Evolutionary conservation across 2,888 invertebrate species (phyloP).

Genomic region (Caenorhabditis doughertyi): DNA sequence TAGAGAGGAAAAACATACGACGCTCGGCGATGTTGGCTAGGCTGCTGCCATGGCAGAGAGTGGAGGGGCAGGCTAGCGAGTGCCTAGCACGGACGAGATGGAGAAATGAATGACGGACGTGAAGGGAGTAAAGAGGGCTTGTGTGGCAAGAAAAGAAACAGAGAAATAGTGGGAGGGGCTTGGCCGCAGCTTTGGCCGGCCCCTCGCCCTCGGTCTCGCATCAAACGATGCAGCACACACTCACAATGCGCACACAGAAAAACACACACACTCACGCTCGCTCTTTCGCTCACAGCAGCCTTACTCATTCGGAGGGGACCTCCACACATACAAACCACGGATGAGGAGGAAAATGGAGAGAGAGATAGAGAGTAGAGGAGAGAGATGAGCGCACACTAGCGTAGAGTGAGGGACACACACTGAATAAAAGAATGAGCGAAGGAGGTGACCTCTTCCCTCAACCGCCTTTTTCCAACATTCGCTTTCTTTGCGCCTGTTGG

Average conservation of each 20-base stretch:
- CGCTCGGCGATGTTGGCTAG: slow-evolving; percentile 7
- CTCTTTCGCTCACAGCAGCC: slow-evolving; percentile 19
- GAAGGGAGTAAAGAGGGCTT: slow-evolving; percentile 8
- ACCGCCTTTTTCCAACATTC: slow-evolving; percentile 3
- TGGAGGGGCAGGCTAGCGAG: slow-evolving; percentile 49
- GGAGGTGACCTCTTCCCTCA: slow-evolving; percentile 1
- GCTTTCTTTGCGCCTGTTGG: slow-evolving; percentile 13
- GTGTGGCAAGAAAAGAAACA: slow-evolving; percentile 22
- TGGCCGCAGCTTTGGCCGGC: slow-evolving; percentile 55
- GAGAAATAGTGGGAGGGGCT: slow-evolving; percentile 54
- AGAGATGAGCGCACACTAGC: neutral
- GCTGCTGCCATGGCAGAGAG: slow-evolving; percentile 51
- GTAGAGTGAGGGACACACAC: neutral
- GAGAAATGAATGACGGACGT: slow-evolving; percentile 62
- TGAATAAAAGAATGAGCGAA: neutral
- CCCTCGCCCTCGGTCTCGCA: slow-evolving; percentile 42
- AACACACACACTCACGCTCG: slow-evolving; percentile 27
- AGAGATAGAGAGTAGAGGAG: slow-evolving; percentile 12
- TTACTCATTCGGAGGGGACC: slow-evolving; percentile 2
- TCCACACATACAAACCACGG: neutral
- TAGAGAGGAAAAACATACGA: slow-evolving; percentile 6
- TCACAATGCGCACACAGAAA: slow-evolving; percentile 10
- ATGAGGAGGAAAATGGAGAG: neutral
- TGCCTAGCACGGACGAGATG: slow-evolving; percentile 56
- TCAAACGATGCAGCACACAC: slow-evolving; percentile 32